Percentiles rank a stretch among this genome's conserved stretches.
These are phyloP conservation scores for Himalopsyche japonica DNA, from an alignment of 2,888 invertebrate genomes.

Conservation along the genomic window DNA sequence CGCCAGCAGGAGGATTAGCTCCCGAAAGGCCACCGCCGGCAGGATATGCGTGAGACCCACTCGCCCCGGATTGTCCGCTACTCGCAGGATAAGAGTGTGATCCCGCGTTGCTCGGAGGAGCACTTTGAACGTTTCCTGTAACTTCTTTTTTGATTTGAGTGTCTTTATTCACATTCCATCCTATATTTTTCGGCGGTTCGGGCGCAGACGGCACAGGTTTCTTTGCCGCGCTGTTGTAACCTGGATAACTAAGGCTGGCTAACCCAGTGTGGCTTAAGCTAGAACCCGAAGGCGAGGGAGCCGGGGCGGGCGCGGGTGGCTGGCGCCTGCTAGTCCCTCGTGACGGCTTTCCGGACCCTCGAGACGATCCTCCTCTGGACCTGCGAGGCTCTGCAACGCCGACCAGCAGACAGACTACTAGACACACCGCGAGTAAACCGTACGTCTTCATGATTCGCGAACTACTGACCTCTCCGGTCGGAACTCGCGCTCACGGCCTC, in stretches of 20 bases:
- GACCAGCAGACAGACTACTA: conserved; percentile 7
- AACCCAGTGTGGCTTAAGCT: conserved; percentile 20
- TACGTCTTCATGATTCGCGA: conserved; percentile 30
- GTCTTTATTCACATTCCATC: conserved; percentile 33
- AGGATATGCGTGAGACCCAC: conserved; percentile 42
- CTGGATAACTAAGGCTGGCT: conserved; percentile 37
- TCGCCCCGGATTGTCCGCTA: conserved; percentile 16
- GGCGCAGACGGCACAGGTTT: conserved; percentile 22
- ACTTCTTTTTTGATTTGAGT: conserved; percentile 18
- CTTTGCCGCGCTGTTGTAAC: conserved; percentile 15
- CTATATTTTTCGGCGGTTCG: conserved; percentile 10
- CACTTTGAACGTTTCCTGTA: conserved; percentile 6
- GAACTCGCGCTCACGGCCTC: not conserved
- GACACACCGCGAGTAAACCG: conserved; percentile 13
- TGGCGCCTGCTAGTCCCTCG: conserved; percentile 23
- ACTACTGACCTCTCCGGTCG: conserved; percentile 12
- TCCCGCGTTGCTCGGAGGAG: not conserved
- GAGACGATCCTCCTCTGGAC: conserved; percentile 28
- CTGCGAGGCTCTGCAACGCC: conserved; percentile 24
- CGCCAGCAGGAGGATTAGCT: not conserved
- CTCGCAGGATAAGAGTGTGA: conserved; percentile 9
- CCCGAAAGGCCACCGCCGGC: conserved; percentile 42
- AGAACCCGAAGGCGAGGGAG: not conserved
- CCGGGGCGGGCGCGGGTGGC: conserved; percentile 14
- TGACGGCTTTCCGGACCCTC: conserved; percentile 26